Evolutionary conservation across 2,888 invertebrate genomes (phyloP), one percentile per base, ranked within the genome.

Genomic region (Abscondita cerata): DNA sequence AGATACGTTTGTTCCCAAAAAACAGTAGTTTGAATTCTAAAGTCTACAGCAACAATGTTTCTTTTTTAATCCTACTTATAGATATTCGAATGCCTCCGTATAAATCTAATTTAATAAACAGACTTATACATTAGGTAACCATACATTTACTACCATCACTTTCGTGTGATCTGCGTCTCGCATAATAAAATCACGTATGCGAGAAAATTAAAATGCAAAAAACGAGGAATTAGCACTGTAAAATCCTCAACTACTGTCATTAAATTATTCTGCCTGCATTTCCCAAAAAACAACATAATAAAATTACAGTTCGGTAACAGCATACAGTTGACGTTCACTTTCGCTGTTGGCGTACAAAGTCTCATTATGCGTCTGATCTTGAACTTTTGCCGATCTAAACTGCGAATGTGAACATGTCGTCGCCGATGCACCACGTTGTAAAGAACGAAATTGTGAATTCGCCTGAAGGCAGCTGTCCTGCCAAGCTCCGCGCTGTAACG

Each of bases 221-320:
- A 53, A 20, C 59, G 55, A 20, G 63, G 63, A 63, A 63, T 63
- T 59, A 59, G 46, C 40, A 18, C 20, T 54, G 48, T 16, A 40
- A 40, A 8, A 25, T 36, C 31, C 47, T 34, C 31, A 36, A 25
- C 62, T 62, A 62, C 58, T 62, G 59, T 52, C 62, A 47, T 50
- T 40, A 44, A 54, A 34, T 47, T 40, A 33, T 46, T 18, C 79
- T 81, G 80, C 80, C 80, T 80, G 80, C 80, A 81, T 78, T 75
- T 76, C 80, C 80, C 78, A 79, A 79, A 76, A 70, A 67, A 71
- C 67, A 68, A 65, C 59, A 47, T n/a, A 31, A 48, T 12, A 12
- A 62, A 61, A 52, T 82, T 86, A 88, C 82, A 88, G 83, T 76
- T 86, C 89, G 57, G 92, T 89, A 68, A 92, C 90, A 51, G 91